Percentiles rank a stretch among this genome's conserved stretches.
These are phyloP conservation scores for Halisarca cf. caerulea DNA, from an alignment of 37 sponge, comb jelly and placozoan species.

Conservation along the genomic window DNA sequence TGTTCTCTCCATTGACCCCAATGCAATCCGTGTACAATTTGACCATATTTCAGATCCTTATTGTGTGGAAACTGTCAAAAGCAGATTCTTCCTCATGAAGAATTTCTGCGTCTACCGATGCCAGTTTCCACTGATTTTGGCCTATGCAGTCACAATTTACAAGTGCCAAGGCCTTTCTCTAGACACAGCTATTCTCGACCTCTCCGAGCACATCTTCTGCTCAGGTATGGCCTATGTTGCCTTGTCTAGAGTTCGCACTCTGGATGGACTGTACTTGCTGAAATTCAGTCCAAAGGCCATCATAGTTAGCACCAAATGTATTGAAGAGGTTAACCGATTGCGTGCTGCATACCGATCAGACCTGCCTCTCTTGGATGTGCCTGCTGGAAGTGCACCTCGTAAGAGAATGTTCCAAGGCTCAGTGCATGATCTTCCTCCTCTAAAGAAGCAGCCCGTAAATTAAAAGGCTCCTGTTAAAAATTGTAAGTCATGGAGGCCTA, in stretches of 20 bases:
- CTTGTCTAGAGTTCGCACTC: constrained; percentile 45
- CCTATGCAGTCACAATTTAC: constrained; percentile 56
- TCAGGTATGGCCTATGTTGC: constrained; percentile 67
- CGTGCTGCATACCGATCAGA: constrained; percentile 7
- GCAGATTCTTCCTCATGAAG: constrained; percentile 47
- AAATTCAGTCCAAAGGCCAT: constrained; percentile 33
- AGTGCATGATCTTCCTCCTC: too few species aligned
- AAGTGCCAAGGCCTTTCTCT: constrained; percentile 62
- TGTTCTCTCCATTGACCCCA: constrained; percentile 2
- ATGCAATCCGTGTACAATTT: constrained; percentile 48
- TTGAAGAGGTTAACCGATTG: constrained; percentile 39
- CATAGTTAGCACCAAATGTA: constrained; percentile 17
- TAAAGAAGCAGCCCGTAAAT: too few species aligned
- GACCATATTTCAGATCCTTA: constrained; percentile 40
- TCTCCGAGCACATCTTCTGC: constrained; percentile 47
- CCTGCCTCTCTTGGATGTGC: constrained; percentile 17
- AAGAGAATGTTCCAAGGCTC: too few species aligned
- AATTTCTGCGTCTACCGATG: constrained; percentile 39
- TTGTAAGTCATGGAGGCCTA: neutral
- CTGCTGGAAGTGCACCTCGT: too few species aligned
- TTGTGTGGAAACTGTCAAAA: constrained; percentile 27
- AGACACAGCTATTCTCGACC: constrained; percentile 62
- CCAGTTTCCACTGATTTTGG: constrained; percentile 56
- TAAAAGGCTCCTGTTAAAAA: neutral
- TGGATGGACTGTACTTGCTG: constrained; percentile 33